Evolutionary conservation across 2,797 vertebrate genomes (phyloP), one percentile per base, ranked within the genome.

Genomic region (Cossypha caffra): DNA sequence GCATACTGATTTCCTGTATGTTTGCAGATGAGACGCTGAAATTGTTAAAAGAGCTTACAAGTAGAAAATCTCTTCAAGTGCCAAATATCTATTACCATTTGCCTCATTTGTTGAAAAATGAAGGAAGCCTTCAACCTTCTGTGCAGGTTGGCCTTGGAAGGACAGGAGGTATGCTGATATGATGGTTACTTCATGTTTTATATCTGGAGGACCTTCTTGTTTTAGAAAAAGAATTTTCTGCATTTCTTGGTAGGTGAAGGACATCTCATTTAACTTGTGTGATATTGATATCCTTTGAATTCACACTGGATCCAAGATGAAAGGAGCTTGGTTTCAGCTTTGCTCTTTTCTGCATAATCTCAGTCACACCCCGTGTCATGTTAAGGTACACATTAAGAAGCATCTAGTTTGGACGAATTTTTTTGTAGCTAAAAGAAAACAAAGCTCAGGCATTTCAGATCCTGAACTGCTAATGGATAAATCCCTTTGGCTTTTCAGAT

Each of bases 71-170:
- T 96, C 99, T 99, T 95, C 99, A 99, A 98, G 99, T 99, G 98
- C 99, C 99, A 98, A 99, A 98, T 98, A 99, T 99, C 97, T 99
- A 99, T 98, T 99, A 99, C 98, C 99, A 99, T 98, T 98, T 99
- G 98, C 99, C 99, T 98, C 99, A 99, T 98, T 98, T 99, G 66
- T 98, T 99, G 94, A 98, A 99, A 98, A 99, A 99, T 98, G 99
- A 99, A 97, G 98, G 98, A 97, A 99, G 99, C 97, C 98, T 99
- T 97, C 99, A 99, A 57, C 99, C 99, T 20, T 99, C 99, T 29
- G 99, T 99, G 92, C 99, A 99, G 97, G 98, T 99, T 95, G 98
- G 99, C 92, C 98, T 98, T 68, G 99, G 99, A 94, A 98, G 99
- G 90, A 99, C 98, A 31, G 99, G 99, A 98, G 99, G 99, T 99